phyloP scores from a whole-genome alignment of 2,797 vertebrate species.

The Eulemur mongoz region DNA sequence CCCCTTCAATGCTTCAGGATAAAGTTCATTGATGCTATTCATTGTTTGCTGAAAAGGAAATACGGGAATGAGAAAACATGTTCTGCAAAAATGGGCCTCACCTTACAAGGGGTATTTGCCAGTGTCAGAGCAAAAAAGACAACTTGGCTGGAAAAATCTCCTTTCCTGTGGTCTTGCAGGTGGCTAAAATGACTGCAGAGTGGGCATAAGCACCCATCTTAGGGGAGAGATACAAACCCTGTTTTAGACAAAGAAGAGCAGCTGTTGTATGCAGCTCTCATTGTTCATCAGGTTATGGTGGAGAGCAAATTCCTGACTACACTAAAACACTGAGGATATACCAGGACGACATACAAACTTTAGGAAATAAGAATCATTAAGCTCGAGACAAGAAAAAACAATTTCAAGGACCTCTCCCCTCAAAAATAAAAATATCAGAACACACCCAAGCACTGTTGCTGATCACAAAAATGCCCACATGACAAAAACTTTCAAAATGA shows the following conservation, averaged over 20 bases:
- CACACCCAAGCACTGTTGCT: not conserved
- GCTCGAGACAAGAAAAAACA: not conserved
- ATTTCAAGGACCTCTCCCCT: constrained; percentile 2
- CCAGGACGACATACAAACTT: not conserved
- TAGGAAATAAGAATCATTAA: not conserved
- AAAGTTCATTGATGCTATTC: not conserved
- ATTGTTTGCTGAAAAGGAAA: constrained; percentile 27
- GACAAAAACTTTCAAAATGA: constrained; percentile 72
- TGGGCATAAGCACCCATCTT: not conserved
- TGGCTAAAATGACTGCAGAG: not conserved
- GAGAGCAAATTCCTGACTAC: not conserved
- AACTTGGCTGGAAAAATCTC: not conserved
- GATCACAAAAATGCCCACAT: constrained; percentile 55
- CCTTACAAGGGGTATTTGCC: not conserved
- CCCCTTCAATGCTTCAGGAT: not conserved
- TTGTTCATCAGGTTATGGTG: not conserved
- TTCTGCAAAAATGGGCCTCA: not conserved
- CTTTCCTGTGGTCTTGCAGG: not conserved
- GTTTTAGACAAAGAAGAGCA: not conserved
- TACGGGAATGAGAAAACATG: not conserved
- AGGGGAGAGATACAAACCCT: too few relatives aligned
- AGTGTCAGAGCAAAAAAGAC: not conserved
- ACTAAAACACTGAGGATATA: not conserved
- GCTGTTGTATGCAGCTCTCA: too few relatives aligned
- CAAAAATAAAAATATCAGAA: constrained; percentile 46